Conservation (phyloP, 37 sponge, comb jelly and placozoan genomes). For the Bolinopsis microptera region DNA sequence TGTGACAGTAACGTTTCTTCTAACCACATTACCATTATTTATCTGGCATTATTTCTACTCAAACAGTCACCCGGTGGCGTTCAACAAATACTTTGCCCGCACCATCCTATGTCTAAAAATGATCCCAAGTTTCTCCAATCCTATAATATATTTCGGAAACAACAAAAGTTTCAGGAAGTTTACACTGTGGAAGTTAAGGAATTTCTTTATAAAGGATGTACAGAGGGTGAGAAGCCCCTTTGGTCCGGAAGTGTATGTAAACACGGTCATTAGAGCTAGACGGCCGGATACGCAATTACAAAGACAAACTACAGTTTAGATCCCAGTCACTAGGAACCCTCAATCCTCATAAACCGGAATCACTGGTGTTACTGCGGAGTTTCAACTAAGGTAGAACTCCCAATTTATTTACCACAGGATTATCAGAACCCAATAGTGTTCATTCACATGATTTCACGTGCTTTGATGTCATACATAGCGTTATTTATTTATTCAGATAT, state of each 20-base stretch:
- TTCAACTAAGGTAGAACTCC: too few species aligned
- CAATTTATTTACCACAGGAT: too few species aligned
- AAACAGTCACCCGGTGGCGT: neutral
- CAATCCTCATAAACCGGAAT: too few species aligned
- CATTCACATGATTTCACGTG: too few species aligned
- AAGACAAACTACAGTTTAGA: too few species aligned
- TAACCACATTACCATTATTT: neutral
- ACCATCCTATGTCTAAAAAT: neutral
- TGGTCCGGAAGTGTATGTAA: neutral
- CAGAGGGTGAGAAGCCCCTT: neutral
- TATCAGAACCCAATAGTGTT: too few species aligned
- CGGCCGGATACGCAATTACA: too few species aligned
- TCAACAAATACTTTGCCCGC: neutral
- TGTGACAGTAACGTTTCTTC: neutral
- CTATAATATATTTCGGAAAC: neutral
- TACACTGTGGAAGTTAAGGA: neutral
- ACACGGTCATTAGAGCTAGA: neutral
- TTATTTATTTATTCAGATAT: too few species aligned
- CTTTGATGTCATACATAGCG: too few species aligned
- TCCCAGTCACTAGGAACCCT: too few species aligned
- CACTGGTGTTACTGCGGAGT: too few species aligned
- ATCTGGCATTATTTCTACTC: conserved; percentile 1
- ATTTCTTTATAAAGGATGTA: neutral
- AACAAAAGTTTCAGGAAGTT: neutral
- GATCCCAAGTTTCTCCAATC: conserved; percentile 2